phyloP scores from a whole-genome alignment of 2,797 vertebrate species.

The Notoglanidium macrostoma region DNA sequence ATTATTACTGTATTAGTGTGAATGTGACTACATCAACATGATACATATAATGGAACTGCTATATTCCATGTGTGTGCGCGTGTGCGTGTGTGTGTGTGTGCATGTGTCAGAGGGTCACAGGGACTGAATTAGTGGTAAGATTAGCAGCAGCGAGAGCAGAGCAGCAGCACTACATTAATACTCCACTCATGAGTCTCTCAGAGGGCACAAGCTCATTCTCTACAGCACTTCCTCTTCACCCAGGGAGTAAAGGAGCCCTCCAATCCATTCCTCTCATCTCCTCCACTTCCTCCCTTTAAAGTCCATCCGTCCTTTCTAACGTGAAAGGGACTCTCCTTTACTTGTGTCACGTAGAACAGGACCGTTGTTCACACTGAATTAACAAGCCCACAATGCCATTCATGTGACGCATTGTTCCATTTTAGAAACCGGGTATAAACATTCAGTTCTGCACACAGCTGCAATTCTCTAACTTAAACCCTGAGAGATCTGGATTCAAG shows the following conservation, averaged over 20 bases:
- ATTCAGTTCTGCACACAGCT: not conserved
- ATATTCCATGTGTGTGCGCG: not conserved
- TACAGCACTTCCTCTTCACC: not conserved
- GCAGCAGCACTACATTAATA: constrained; percentile 2
- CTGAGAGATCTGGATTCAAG: not conserved
- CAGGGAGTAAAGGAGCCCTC: not conserved
- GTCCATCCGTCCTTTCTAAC: not conserved
- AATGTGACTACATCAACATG: not conserved
- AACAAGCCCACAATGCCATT: not conserved
- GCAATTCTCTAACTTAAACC: not conserved
- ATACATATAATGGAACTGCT: not conserved
- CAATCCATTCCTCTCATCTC: constrained; percentile 22
- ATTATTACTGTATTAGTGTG: not conserved
- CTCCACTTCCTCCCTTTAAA: constrained; percentile 10
- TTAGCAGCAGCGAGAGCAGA: not conserved
- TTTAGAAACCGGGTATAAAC: not conserved
- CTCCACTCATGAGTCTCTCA: not conserved
- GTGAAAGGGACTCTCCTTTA: not conserved
- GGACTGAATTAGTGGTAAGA: constrained; percentile 18
- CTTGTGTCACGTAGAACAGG: not conserved
- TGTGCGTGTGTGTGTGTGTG: not conserved
- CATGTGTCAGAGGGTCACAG: constrained; percentile 3
- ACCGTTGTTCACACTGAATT: not conserved
- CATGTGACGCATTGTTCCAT: not conserved
- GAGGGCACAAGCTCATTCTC: constrained; percentile 19